Evolutionary conservation across 2,888 invertebrate genomes (phyloP), one percentile per base, ranked within the genome.

Genomic region (Ecliptopera silaceata): DNA sequence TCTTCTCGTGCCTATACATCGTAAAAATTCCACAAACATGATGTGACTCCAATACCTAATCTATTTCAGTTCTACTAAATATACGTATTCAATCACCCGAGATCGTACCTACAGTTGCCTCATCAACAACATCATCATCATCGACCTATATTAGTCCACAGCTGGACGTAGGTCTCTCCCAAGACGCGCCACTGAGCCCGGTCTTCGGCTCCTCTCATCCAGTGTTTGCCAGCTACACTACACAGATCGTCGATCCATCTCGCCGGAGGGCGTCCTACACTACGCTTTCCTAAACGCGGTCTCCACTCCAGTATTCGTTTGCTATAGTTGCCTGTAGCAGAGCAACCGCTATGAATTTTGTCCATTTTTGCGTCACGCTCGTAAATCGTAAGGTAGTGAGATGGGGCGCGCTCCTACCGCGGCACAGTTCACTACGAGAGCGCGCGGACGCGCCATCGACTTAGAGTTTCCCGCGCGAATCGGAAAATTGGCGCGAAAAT

Each of bases 401-500:
- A 80, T 82, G 82, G 84, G 78, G 80, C 79, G 77, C 75, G 72
- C 71, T 68, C 15, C 52, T 47, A 38, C 38, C 63, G 63, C 71
- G 72, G 75, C 82, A 83, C 88, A 88, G 88, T 89, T 73, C 74
- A 70, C 73, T 74, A 67, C 75, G 80, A 84, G 82, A 81, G 73
- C 79, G 79, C 79, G 80, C 75, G 79, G 69, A 75, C 79, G 81
- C 84, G 83, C 80, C 77, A 77, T 71, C 78, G 80, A 76, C 74
- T 71, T 75, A 67, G 71, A 71, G 72, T 72, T 80, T 79, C 72
- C 78, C 78, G 77, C 82, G 79, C 70, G 74, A 71, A 74, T 74
- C 80, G 87, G 87, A 83, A 88, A 89, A 88, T 86, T 88, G 83
- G 85, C 89, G 89, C 89, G 87, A 90, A 90, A 90, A 90, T 89